phyloP scores from a whole-genome alignment of 2,113 vertebrate species.

The Daboia siamensis region DNA sequence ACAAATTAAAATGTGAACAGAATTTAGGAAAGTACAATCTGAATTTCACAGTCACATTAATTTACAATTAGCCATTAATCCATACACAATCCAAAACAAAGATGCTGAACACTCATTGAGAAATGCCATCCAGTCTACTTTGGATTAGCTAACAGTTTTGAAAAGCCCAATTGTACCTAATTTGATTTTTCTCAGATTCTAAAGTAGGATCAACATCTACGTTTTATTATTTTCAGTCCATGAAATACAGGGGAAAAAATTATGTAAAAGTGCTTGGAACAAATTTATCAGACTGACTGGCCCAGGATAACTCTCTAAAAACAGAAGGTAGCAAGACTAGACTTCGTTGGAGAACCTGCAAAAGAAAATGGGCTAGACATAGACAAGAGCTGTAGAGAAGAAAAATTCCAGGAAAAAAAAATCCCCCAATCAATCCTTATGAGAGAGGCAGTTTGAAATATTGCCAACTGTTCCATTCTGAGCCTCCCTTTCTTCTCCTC shows the following conservation, averaged over 20 bases:
- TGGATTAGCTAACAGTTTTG: background rate
- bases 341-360: background rate
- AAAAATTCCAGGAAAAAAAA: background rate
- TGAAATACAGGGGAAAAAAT: background rate
- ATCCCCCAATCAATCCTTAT: background rate
- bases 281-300: background rate
- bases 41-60: conserved; percentile 48
- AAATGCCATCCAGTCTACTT: conserved; percentile 15
- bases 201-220: background rate
- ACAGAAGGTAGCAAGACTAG: background rate
- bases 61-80: conserved; percentile 44
- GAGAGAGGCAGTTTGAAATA: background rate
- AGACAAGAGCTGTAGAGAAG: background rate
- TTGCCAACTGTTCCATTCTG: background rate
- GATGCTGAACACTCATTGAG: conserved; percentile 24
- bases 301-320: background rate
- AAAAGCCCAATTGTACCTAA: background rate
- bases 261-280: background rate
- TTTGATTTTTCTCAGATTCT: background rate
- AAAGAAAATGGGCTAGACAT: background rate
- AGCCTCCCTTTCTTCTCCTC: background rate
- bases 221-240: background rate
- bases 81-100: conserved; percentile 48
- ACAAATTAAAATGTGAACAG: conserved; percentile 17
- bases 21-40: conserved; percentile 46